Base-by-base conservation (phyloP, 2,888 invertebrate species). In the Uropetala carovei region DNA sequence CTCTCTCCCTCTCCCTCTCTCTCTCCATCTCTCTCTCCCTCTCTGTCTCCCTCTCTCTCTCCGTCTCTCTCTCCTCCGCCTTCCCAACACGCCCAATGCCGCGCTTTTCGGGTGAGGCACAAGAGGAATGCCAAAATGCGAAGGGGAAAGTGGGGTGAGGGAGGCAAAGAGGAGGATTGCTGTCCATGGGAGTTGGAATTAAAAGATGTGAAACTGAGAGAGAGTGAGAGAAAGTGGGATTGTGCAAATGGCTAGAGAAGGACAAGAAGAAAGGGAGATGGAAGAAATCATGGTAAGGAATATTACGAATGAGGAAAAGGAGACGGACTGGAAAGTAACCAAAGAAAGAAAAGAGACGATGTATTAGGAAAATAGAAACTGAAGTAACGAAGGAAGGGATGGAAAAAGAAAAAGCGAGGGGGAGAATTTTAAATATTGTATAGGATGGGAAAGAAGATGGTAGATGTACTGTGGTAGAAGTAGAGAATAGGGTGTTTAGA, bases 121-220 rank as follows among this genome's bases (percentile, higher is more conserved):
- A 82, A 85, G 85, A 85, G 85, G 57, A 85, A 86, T 86, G 60
- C 75, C 75, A 75, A n/a, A 75, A 75, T 60, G 86, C 30, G 85
- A 86, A 59, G 85, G 22, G 43, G 57, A 68, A 68, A n/a, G 57
- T 11, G n/a, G n/a, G 85, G 58, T 18, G 85, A 10, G 58, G 22
- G 22, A 58, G 56, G 13, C 0, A 85, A n/a, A 56, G 11, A 58
- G 58, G 85, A 58, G 22, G 58, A 85, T 75, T 18, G n/a, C 18
- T 68, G n/a, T 22, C 13, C 68, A 11, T n/a, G 84, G 56, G n/a
- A 3, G 57, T 0, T 57, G 85, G 58, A 18, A 22, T 57, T 75
- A 22, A 13, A 58, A 14, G n/a, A 14, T 85, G 10, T 58, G 58
- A 43, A 43, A 43, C 43, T 43, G 43, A 43, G 43, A 43, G n/a